These are phyloP conservation scores for Galagoides demidoff DNA, from an alignment of 2,797 vertebrate genomes.

Conservation along the genomic window DNA sequence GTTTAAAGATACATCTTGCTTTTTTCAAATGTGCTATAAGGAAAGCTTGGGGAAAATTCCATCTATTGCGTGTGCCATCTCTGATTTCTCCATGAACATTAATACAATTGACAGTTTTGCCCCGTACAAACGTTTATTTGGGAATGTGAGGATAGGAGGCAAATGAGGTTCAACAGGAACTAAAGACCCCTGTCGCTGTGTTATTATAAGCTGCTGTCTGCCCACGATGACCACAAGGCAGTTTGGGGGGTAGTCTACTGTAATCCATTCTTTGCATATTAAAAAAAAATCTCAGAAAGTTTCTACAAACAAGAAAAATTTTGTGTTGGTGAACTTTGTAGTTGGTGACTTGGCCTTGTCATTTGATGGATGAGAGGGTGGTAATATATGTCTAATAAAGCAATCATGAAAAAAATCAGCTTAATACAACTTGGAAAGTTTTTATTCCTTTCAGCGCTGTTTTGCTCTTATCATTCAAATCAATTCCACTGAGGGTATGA, in stretches of 20 bases:
- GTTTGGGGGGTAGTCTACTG: neutral
- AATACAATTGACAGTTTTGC: neutral
- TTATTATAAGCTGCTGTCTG: neutral
- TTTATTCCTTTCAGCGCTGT: neutral
- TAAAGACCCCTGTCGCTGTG: neutral
- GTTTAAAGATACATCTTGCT: neutral
- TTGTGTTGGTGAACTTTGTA: neutral
- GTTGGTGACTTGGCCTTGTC: neutral
- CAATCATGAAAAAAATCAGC: conserved; percentile 17
- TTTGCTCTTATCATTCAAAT: conserved; percentile 8
- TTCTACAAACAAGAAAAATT: neutral
- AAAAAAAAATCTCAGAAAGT: neutral
- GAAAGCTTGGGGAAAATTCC: neutral
- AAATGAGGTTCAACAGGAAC: neutral
- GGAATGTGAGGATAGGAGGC: accelerated
- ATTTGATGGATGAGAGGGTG: conserved; percentile 34
- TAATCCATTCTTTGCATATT: neutral
- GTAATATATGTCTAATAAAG: neutral
- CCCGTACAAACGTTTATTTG: neutral
- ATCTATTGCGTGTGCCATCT: neutral
- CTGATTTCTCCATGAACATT: neutral
- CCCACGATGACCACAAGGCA: neutral
- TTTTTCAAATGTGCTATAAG: neutral
- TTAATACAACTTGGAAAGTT: conserved; percentile 39
- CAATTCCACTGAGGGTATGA: neutral